Evolutionary conservation across 2,888 invertebrate genomes (phyloP), one percentile per base, ranked within the genome.

Genomic region (Coronaproctus castanopsis): DNA sequence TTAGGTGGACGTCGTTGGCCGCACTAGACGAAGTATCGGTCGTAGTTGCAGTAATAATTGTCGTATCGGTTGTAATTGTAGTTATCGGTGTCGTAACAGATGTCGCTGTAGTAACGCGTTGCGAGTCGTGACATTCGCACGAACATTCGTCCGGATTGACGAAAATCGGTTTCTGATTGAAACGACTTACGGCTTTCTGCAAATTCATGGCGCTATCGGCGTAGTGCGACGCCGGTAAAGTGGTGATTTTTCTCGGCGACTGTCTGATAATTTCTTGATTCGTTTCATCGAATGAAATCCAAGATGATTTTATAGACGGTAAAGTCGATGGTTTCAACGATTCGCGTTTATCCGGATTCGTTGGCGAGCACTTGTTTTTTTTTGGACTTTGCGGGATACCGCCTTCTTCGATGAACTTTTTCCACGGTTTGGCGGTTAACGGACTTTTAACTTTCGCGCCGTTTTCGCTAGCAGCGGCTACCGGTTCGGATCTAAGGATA

Each of bases 201-300:
- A 21, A 3, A 19, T 52, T 23, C 54, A 60, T 21, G 52, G 54
- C 22, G 2, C 61, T 49, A 21, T 63, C 60, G n/a, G 22, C 52
- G 8, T 57, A 59, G 54, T 56, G 56, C 10, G 61, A 54, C 1
- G 63, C 49, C 2, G 87, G 87, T 67, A 87, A 77, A 22, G 86
- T 85, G 69, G 87, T 87, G 66, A 88, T 87, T 64, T 86, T 77
- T 71, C 86, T 86, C 21, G 87, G 85, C 63, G 83, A 80, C 72
- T 87, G 86, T 60, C 87, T 76, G 64, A 82, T 79, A 8, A 8
- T 14, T 72, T 89, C 88, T 19, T 59, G 52, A 0, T 87, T 87
- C 61, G 88, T 83, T 68, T 88, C 87, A 69, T 86, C 85, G 70
- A 88, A 88, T 71, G 87, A 86, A 63, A 89, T 85, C 89, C 89